phyloP scores from a whole-genome alignment of 2,113 vertebrate species.

The Melospiza georgiana region DNA sequence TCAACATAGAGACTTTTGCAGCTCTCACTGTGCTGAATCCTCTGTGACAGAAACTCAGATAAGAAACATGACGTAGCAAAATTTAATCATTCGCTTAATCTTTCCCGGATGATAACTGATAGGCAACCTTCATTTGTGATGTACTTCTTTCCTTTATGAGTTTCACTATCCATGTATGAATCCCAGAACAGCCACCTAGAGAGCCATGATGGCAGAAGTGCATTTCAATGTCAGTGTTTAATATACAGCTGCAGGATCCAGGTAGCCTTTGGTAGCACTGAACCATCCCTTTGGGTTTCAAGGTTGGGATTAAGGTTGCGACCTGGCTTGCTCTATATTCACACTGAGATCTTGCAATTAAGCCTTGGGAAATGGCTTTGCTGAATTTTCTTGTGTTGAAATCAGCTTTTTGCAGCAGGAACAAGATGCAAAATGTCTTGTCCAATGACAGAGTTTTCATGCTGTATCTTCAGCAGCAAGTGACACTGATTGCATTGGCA shows the following conservation, averaged over 20 bases:
- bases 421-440: slow-evolving; percentile 17
- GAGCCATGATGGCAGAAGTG: background rate
- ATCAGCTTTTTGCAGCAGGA: background rate
- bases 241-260: background rate
- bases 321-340: background rate
- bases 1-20: background rate
- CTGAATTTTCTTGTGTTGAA: background rate
- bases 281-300: slow-evolving; percentile 7
- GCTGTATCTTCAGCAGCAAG: slow-evolving; percentile 21
- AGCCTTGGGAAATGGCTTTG: background rate
- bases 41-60: background rate
- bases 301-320: slow-evolving; percentile 25
- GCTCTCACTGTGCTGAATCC: background rate
- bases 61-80: background rate
- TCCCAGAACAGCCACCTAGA: slow-evolving; percentile 10
- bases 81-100: background rate
- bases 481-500: slow-evolving; percentile 31
- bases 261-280: background rate
- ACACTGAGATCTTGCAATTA: background rate
- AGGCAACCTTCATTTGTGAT: background rate
- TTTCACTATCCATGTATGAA: background rate
- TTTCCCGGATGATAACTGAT: background rate
- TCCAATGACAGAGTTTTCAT: slow-evolving; percentile 31
- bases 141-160: background rate
- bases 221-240: background rate